phyloP scores from a whole-genome alignment of 1,140 invertebrate species.

The Bombyx mandarina region DNA sequence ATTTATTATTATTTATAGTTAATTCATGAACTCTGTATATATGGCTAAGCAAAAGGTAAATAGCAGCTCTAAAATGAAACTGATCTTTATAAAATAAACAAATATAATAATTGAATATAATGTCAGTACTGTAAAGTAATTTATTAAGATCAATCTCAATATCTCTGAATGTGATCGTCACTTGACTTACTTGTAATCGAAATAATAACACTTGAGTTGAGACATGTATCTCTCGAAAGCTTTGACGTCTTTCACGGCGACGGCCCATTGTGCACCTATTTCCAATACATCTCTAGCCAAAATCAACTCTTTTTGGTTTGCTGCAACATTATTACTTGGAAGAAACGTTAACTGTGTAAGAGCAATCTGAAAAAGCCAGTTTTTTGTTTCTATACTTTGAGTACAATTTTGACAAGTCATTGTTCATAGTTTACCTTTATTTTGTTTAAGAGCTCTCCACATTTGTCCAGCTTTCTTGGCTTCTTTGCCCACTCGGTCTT shows the following conservation, averaged over 20 bases:
- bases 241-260: conserved; percentile 91
- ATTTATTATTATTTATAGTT: no score
- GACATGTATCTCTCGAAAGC: conserved; percentile 97
- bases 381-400: not conserved
- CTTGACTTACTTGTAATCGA: conserved; percentile 89
- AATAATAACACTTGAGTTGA: conserved; percentile 97
- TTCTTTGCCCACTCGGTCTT: conserved; percentile 81
- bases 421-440: conserved; percentile 74
- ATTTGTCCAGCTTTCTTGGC: conserved; percentile 79
- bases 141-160: no score
- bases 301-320: conserved; percentile 88
- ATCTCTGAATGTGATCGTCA: no score
- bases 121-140: no score
- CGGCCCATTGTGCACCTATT: conserved; percentile 96
- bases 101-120: no score
- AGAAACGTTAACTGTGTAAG: conserved; percentile 89
- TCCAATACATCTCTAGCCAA: conserved; percentile 93
- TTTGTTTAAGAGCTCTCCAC: conserved; percentile 79
- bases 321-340: conserved; percentile 84
- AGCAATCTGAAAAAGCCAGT: conserved; percentile 75
- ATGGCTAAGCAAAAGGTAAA: no score
- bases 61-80: no score
- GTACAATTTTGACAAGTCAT: conserved; percentile 21
- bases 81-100: no score
- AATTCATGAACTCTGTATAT: no score